Base-by-base conservation (phyloP, 2,113 vertebrate genomes). In the Tragelaphus strepsiceros region DNA sequence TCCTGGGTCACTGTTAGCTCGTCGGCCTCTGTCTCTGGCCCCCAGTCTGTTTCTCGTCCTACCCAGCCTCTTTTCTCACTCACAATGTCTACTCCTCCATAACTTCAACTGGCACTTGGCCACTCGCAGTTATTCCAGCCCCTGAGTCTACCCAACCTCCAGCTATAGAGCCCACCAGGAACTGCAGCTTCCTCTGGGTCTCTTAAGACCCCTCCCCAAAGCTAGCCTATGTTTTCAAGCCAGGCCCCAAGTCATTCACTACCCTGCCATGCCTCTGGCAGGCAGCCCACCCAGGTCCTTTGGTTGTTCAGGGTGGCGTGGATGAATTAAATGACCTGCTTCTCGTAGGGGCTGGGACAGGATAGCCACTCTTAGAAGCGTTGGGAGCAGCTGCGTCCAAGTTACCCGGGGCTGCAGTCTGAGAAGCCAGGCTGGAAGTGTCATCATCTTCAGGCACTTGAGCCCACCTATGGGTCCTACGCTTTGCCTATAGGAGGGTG, bases 241-340 rank as follows among this genome's bases (percentile, higher is more conserved):
- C 90, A 64, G 56, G 49, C 30, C 35, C 5, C 3, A 15, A 30
- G 53, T 82, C 82, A 74, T 14, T 0, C 0, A 39, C 11, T 30
- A 28, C 49, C 39, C 6, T 13, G 49, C 62, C 64, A 35, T 9
- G 54, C 32, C 54, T 51, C 61, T 61, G 51, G 61, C 9, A 49
- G 19, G 80, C 6, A 8, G 46, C 32, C 46, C 64, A 74, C 32
- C 4, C 28, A 3, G 39, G 51, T 14, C 9, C 51, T 43, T 71
- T 2, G 0, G 3, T 10, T 59, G 19, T 30, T 24, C 16, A n/a
- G 43, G 32, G 28, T 32, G 16, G 32, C 9, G 2, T 22, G 24
- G 24, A 28, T 58, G 32, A 67, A 51, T 28, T 12, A 32, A 22
- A 67, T 17, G 39, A 59, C 51, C 30, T 49, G 56, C 67, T 86